phyloP scores from a whole-genome alignment of 2,888 invertebrate genomes.

The Hydrotaea cyrtoneurina region DNA sequence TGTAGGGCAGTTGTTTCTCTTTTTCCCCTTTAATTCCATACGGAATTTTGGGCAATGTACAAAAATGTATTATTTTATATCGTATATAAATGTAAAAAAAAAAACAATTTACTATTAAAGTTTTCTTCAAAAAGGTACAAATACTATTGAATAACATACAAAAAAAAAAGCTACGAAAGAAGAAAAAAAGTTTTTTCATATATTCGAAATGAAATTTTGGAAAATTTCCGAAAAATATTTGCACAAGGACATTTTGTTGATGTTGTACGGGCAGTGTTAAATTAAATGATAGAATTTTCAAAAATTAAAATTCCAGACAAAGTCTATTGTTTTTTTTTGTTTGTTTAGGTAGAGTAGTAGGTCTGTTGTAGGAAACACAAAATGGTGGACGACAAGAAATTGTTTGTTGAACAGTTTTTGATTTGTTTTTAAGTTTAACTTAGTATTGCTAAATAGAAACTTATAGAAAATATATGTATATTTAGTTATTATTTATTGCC shows the following conservation, averaged over 20 bases:
- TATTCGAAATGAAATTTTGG: constrained; percentile 54
- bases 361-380: constrained; percentile 48
- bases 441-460: constrained; percentile 53
- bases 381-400: constrained; percentile 11
- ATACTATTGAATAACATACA: constrained; percentile 32
- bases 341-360: not conserved
- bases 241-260: not conserved
- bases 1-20: constrained; percentile 64
- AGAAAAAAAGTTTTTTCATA: constrained; percentile 17
- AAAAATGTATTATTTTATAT: constrained; percentile 39
- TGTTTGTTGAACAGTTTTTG: constrained; percentile 37
- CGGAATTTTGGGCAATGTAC: constrained; percentile 44
- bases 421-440: constrained; percentile 38
- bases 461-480: constrained; percentile 46
- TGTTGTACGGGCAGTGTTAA: constrained; percentile 59
- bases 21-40: constrained; percentile 37
- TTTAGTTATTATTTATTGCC: constrained; percentile 55
- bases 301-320: constrained; percentile 49
- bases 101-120: constrained; percentile 51
- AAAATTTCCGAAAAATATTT: constrained; percentile 42
- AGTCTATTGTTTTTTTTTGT: constrained; percentile 13
- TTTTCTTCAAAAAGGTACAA: not conserved
- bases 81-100: not conserved
- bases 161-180: constrained; percentile 39
- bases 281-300: constrained; percentile 39